Evolutionary conservation across 2,797 vertebrate genomes (phyloP), one percentile per base, ranked within the genome.

Genomic region (Morelia viridis): DNA sequence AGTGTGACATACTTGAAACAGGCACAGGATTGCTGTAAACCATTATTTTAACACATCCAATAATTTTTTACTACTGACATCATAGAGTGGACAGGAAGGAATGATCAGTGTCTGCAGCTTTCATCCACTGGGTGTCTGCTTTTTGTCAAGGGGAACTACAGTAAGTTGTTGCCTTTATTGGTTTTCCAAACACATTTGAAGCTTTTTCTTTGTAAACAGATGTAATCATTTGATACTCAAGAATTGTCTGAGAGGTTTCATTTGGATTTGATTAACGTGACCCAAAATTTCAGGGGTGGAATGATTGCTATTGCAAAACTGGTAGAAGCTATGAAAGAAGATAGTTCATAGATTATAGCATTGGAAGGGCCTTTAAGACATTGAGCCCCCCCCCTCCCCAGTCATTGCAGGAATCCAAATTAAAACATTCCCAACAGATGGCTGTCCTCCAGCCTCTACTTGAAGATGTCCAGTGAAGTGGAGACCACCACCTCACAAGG

Each of bases 21-120:
- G 94, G 91, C 94, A 68, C 83, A 90, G 56, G 84, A 89, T 89
- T 62, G 58, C 95, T 93, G 94, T 57, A 5, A 96, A 95, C 95
- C 95, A 93, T 97, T 98, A 97, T 97, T 96, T 90, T 97, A 98
- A 98, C 98, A 98, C 97, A 98, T 96, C 95, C 96, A 96, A 83
- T 97, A 96, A 97, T 98, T 96, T 98, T 96, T 97, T 96, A 96
- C 97, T 96, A 96, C 95, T 94, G 96, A 97, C 96, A 97, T 97
- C 97, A 96, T 94, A 93, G 96, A 97, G 97, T 96, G 97, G 98
- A 97, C 97, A 97, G 97, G 98, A 98, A 98, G 98, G 98, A 98
- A 95, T 97, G 98, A 95, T 97, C 97, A 97, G 96, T 96, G 93
- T 90, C 96, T 97, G 97, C 96, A 98, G 98, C 98, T 96, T 95